Percentiles rank a stretch among this genome's conserved stretches.
phyloP scores from a whole-genome alignment of 2,797 vertebrate genomes.

The Enteromius afrohamiltoni region DNA sequence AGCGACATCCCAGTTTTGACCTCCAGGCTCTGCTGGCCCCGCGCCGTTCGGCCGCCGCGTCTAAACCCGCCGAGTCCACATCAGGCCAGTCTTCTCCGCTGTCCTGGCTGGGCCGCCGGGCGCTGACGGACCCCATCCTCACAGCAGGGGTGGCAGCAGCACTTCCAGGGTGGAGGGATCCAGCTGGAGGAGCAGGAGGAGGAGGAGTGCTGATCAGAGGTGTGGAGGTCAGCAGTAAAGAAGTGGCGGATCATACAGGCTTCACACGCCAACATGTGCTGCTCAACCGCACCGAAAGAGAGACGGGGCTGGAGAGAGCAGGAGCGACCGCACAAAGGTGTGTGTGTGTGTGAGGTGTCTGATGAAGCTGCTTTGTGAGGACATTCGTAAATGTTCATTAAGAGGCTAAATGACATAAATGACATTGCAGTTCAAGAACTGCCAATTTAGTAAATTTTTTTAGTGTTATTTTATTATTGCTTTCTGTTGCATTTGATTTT shows the following conservation, averaged over 20 bases:
- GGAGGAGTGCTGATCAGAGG: conserved; percentile 84
- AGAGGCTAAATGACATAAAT: not conserved
- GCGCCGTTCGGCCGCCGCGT: conserved; percentile 67
- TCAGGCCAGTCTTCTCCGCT: conserved; percentile 71
- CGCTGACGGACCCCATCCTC: conserved; percentile 78
- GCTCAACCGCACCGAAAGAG: conserved; percentile 81
- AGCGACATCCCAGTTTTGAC: conserved; percentile 81
- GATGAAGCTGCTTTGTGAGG: not conserved
- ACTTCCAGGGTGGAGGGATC: conserved; percentile 71
- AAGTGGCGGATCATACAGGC: conserved; percentile 89
- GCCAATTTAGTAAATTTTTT: not conserved
- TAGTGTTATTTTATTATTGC: not conserved
- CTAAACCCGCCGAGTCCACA: conserved; percentile 48
- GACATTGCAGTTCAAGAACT: not conserved
- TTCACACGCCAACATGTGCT: conserved; percentile 88
- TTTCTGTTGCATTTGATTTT: not conserved
- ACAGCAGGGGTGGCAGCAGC: conserved; percentile 76
- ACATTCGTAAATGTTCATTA: not conserved
- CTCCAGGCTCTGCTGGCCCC: conserved; percentile 81
- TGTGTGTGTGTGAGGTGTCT: not conserved
- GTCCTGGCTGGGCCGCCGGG: conserved; percentile 78
- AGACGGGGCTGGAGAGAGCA: conserved; percentile 72
- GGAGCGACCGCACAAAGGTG: conserved; percentile 77
- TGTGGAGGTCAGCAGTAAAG: conserved; percentile 92
- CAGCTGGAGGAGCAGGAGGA: conserved; percentile 51